Conservation (phyloP, 2,113 vertebrate species). For the Semnornis frantzii region DNA sequence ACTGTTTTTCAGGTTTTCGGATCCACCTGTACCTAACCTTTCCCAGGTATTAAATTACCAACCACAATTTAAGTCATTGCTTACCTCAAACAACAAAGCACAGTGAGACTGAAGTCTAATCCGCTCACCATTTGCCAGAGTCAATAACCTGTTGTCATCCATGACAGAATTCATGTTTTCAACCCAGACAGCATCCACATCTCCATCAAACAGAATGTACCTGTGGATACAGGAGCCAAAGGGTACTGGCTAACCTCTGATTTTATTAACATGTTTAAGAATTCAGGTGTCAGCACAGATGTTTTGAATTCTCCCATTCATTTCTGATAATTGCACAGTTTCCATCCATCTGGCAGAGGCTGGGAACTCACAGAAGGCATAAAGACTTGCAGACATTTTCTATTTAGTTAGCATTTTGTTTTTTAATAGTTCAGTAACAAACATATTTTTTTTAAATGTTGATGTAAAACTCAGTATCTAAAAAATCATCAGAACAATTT, state of each 20-base stretch:
- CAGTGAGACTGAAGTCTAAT: conserved; percentile 93
- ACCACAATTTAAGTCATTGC: background rate
- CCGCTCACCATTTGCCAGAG: conserved; percentile 93
- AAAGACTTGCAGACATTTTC: background rate
- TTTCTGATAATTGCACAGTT: background rate
- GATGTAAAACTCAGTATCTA: background rate
- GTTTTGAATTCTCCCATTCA: background rate
- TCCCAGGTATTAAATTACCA: background rate
- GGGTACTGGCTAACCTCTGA: background rate
- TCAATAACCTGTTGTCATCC: conserved; percentile 97
- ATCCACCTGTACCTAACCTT: background rate
- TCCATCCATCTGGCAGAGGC: background rate
- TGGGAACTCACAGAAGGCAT: background rate
- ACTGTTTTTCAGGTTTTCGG: background rate
- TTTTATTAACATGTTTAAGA: background rate
- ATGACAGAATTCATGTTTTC: conserved; percentile 99
- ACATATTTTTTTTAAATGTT: background rate
- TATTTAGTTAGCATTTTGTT: background rate
- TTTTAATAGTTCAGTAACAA: background rate
- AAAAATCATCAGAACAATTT: background rate
- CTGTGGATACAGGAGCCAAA: conserved; percentile 63
- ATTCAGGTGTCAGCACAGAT: background rate
- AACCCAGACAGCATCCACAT: conserved; percentile 97
- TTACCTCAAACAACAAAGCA: conserved; percentile 92
- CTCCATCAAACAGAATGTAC: conserved; percentile 96